These are phyloP conservation scores for Drosophila paranaensis DNA, from an alignment of 2,888 invertebrate species.

Conservation along the genomic window DNA sequence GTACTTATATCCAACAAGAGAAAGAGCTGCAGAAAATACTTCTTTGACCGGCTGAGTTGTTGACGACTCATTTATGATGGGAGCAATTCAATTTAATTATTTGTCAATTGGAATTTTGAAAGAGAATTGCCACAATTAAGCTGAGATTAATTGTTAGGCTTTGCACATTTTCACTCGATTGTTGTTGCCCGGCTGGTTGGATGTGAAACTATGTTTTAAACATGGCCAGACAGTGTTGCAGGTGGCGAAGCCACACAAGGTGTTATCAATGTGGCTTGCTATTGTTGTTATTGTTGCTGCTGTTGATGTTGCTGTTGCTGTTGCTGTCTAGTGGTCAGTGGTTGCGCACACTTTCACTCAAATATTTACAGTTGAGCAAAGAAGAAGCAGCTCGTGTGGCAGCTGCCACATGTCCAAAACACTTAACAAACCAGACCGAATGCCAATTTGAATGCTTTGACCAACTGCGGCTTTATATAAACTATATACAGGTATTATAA, in stretches of 20 bases:
- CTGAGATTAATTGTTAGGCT: slow-evolving; percentile 33
- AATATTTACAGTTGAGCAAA: slow-evolving; percentile 67
- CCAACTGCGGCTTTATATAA: slow-evolving; percentile 16
- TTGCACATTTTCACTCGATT: slow-evolving; percentile 62
- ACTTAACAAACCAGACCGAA: slow-evolving; percentile 61
- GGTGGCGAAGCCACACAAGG: slow-evolving; percentile 53
- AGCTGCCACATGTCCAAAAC: slow-evolving; percentile 40
- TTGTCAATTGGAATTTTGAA: slow-evolving; percentile 27
- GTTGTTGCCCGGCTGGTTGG: neutral
- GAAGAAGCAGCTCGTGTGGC: slow-evolving; percentile 15
- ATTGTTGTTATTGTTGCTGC: slow-evolving; percentile 16
- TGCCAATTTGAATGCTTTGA: slow-evolving; percentile 20
- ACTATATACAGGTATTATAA: neutral
- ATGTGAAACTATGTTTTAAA: slow-evolving; percentile 23
- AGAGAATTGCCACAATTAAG: slow-evolving; percentile 18
- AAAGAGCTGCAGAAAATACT: neutral
- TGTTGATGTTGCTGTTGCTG: slow-evolving; percentile 24
- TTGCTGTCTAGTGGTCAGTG: slow-evolving; percentile 25
- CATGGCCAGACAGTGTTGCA: slow-evolving; percentile 42
- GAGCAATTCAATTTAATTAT: slow-evolving; percentile 18
- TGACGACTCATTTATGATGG: neutral
- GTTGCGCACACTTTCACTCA: slow-evolving; percentile 67
- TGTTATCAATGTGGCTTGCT: slow-evolving; percentile 48
- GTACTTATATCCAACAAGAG: too few relatives aligned
- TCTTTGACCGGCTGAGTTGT: neutral